phyloP scores from a whole-genome alignment of 2,888 invertebrate species.

The Luperina nickerlii region DNA sequence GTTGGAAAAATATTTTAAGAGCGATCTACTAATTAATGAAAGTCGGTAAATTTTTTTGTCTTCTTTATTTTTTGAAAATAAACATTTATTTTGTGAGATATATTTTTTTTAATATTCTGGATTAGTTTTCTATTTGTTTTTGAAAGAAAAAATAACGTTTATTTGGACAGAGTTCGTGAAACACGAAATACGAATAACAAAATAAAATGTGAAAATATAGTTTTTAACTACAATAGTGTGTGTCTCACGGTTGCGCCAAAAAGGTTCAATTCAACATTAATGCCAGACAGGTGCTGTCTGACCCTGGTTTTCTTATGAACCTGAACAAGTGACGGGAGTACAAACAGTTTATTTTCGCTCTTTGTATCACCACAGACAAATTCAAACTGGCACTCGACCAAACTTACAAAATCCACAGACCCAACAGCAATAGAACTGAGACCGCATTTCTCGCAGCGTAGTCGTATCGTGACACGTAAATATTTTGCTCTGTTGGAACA shows the following conservation, averaged over 20 bases:
- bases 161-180: background rate
- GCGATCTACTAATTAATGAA: background rate
- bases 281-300: background rate
- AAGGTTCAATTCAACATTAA: background rate
- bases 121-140: background rate
- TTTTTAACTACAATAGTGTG: background rate
- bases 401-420: background rate
- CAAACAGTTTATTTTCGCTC: background rate
- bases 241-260: background rate
- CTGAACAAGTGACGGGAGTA: background rate
- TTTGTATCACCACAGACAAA: background rate
- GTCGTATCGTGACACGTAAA: constrained; percentile 53
- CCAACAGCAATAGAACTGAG: background rate
- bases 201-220: background rate
- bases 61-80: too few relatives aligned
- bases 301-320: background rate
- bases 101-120: too few relatives aligned
- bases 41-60: background rate
- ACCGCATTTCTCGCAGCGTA: constrained; percentile 24
- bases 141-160: background rate
- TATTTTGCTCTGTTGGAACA: constrained; percentile 65
- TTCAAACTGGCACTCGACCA: background rate
- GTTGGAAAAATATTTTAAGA: background rate
- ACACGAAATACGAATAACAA: background rate
- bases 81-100: background rate